phyloP scores from a whole-genome alignment of 2,113 vertebrate genomes.

The Columba janthina region DNA sequence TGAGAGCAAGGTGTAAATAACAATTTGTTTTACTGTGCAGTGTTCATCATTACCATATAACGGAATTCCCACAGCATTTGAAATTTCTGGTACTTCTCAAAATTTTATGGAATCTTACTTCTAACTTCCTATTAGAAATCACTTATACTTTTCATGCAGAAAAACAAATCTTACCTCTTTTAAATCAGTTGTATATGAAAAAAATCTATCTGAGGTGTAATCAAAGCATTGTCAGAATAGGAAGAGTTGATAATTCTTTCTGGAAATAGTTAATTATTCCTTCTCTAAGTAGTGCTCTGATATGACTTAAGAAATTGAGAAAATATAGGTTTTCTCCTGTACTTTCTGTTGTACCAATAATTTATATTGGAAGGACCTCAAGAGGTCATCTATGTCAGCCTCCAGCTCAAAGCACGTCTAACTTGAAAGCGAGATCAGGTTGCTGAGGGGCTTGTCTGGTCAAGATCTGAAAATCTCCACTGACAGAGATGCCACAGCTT shows the following conservation, averaged over 20 bases:
- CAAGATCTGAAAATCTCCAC: background rate
- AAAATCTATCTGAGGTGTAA: background rate
- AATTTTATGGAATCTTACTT: background rate
- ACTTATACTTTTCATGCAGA: background rate
- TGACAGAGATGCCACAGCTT: background rate
- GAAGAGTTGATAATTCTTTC: background rate
- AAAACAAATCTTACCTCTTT: background rate
- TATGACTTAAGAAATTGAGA: background rate
- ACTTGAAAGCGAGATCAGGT: background rate
- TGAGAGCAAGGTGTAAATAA: background rate
- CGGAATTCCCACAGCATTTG: background rate
- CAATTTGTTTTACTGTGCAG: background rate
- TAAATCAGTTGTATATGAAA: background rate
- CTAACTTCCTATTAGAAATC: background rate
- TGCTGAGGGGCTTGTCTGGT: background rate
- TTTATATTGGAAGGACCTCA: background rate
- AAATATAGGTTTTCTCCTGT: background rate
- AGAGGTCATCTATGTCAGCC: background rate
- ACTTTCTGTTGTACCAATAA: background rate
- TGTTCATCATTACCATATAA: background rate
- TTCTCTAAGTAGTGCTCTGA: background rate
- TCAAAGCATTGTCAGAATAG: background rate
- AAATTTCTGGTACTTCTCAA: background rate
- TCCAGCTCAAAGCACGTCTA: background rate
- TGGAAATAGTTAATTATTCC: background rate